Conservation (phyloP, 2,888 invertebrate species). For the Calameuta idolon region DNA sequence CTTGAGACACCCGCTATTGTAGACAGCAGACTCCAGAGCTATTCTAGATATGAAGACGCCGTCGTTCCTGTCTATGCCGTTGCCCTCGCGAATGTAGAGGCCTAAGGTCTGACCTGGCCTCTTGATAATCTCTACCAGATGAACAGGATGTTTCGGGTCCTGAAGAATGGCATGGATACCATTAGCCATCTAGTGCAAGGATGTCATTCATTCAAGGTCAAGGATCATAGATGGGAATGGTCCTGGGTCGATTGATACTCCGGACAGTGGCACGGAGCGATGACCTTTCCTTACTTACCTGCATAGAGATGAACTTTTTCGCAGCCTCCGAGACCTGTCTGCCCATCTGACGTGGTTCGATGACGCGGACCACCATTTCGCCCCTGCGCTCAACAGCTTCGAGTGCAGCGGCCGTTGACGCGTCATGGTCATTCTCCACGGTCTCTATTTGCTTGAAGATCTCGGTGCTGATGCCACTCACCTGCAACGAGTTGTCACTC, state of each 20-base stretch:
- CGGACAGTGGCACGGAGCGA: neutral
- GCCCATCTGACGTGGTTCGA: slow-evolving; percentile 89
- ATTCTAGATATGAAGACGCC: slow-evolving; percentile 98
- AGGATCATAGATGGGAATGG: neutral
- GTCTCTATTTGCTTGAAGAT: slow-evolving; percentile 97
- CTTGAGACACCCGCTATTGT: slow-evolving; percentile 96
- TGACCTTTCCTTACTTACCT: slow-evolving; percentile 68
- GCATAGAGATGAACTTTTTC: slow-evolving; percentile 85
- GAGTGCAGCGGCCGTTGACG: slow-evolving; percentile 90
- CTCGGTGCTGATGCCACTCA: slow-evolving; percentile 95
- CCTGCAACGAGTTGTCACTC: slow-evolving; percentile 71
- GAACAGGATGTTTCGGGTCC: slow-evolving; percentile 83
- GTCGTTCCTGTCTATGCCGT: slow-evolving; percentile 93
- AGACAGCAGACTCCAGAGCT: slow-evolving; percentile 95
- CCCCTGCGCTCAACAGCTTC: slow-evolving; percentile 93
- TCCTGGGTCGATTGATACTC: neutral
- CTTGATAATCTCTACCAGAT: slow-evolving; percentile 98
- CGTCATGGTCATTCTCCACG: slow-evolving; percentile 95
- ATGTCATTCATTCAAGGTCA: neutral
- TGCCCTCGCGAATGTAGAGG: slow-evolving; percentile 98
- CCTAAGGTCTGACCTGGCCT: slow-evolving; percentile 98
- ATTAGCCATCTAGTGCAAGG: slow-evolving; percentile 18
- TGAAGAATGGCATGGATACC: slow-evolving; percentile 51
- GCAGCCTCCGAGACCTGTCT: slow-evolving; percentile 88
- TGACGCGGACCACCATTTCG: slow-evolving; percentile 94